Base-by-base conservation (phyloP, 2,888 invertebrate species). In the Euzophera pinguis region DNA sequence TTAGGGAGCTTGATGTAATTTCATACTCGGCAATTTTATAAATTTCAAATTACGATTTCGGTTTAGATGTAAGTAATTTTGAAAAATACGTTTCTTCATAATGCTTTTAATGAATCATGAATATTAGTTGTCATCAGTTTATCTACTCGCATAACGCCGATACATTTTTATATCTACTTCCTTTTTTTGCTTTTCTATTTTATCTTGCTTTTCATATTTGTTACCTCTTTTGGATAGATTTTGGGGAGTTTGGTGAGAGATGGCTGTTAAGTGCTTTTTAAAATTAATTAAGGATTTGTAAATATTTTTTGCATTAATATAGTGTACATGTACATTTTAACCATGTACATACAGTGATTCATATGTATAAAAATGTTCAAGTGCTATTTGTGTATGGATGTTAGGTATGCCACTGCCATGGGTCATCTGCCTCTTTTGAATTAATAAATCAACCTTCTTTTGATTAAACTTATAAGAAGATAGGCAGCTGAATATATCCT, bases 261-360 rank as follows among this genome's bases (percentile, higher is more conserved):
- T 70, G 77, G 73, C 71, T 77, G 68, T 72, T 80, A 84, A 85
- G 83, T 84, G 86, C 85, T 87, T 85, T 85, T 85, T 81, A 72
- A 78, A 78, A 77, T 69, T 74, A 71, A 76, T 71, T 83, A 81
- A 77, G 80, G 68, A 71, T 65, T 59, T 89, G 88, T 90, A 88
- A 80, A 88, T 88, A 90, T 85, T 77, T 82, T 88, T 88, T 86
- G 85, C 85, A 78, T 81, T 78, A 78, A 78, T 77, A 76, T 72
- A 79, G 66, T 74, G 74, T 78, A 78, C 73, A 78, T 83, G 78
- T 78, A 78, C 71, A 75, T 74, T 22, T 71, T 65, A 75, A 63
- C 61, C 72, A 71, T 81, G 82, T 84, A 82, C 76, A 84, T 83
- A 85, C 78, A 75, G 73, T 70, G 69, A 72, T 71, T 77, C 67